Evolutionary conservation across 2,797 vertebrate genomes (phyloP).

Genomic region (Notoglanidium macrostoma): DNA sequence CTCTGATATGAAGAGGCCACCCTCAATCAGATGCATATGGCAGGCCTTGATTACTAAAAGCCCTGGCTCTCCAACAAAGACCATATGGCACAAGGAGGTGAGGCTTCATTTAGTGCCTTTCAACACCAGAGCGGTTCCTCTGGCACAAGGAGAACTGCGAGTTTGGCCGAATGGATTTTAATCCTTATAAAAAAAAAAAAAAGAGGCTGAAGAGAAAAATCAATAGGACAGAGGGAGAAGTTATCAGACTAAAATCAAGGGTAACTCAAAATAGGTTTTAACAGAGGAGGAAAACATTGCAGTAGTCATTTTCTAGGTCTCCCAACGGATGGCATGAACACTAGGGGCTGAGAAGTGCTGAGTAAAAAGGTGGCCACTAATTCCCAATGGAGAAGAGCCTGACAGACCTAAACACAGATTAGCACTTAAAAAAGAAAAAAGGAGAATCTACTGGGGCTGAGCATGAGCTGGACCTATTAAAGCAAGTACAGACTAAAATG

Average conservation of each 20-base stretch:
- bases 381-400: constrained; percentile 47
- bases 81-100: constrained; percentile 76
- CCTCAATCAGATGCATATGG: constrained; percentile 77
- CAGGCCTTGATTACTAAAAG: constrained; percentile 71
- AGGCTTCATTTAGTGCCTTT: constrained; percentile 74
- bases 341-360: constrained; percentile 47
- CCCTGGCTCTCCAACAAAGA: constrained; percentile 72
- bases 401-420: constrained; percentile 51
- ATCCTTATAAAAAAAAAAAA: constrained; percentile 55
- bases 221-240: constrained; percentile 45
- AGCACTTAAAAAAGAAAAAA: constrained; percentile 46
- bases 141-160: constrained; percentile 64
- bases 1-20: constrained; percentile 66
- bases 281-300: constrained; percentile 53
- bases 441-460: constrained; percentile 27
- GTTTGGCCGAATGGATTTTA: constrained; percentile 59
- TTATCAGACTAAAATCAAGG: constrained; percentile 50
- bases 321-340: constrained; percentile 44
- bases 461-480: constrained; percentile 24
- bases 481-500: constrained; percentile 25
- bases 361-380: constrained; percentile 48
- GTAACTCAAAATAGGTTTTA: constrained; percentile 44
- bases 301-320: constrained; percentile 35
- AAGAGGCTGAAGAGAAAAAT: constrained; percentile 55
- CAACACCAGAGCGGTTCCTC: constrained; percentile 72